Evolutionary conservation across 2,797 vertebrate genomes (phyloP).

Genomic region (Hypotaenidia philippensis): DNA sequence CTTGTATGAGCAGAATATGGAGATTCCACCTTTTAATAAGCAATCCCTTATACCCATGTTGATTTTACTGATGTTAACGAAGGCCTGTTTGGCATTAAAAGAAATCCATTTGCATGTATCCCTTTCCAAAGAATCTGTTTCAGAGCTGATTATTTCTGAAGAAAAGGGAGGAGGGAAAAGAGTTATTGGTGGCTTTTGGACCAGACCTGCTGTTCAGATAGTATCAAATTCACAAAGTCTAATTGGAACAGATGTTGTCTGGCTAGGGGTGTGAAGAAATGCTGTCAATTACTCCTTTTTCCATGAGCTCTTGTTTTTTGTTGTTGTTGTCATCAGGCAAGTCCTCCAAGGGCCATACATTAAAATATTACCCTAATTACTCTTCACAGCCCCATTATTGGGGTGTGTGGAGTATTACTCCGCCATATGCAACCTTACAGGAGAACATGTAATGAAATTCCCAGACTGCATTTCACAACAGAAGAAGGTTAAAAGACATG

Average conservation of each 20-base stretch:
- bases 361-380: slow-evolving; percentile 37
- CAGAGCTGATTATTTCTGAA: neutral
- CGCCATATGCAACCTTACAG: neutral
- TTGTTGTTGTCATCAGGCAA: neutral
- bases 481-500: neutral
- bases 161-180: neutral
- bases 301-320: rapidly evolving
- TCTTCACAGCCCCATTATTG: neutral
- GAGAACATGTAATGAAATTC: slow-evolving; percentile 3
- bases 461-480: neutral
- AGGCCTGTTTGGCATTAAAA: neutral
- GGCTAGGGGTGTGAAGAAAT: slow-evolving; percentile 19
- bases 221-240: slow-evolving; percentile 30
- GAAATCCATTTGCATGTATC: neutral
- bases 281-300: slow-evolving; percentile 2
- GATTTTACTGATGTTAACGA: slow-evolving; percentile 3
- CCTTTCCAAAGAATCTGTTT: neutral
- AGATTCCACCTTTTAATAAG: neutral
- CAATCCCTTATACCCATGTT: neutral
- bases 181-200: slow-evolving; percentile 17
- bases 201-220: slow-evolving; percentile 18
- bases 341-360: neutral
- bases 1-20: neutral
- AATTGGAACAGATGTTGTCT: slow-evolving; percentile 54
- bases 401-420: neutral